These are phyloP conservation scores for Bergia sp. DNA, from an alignment of 92 coral and sea anemone species.

Conservation along the genomic window DNA sequence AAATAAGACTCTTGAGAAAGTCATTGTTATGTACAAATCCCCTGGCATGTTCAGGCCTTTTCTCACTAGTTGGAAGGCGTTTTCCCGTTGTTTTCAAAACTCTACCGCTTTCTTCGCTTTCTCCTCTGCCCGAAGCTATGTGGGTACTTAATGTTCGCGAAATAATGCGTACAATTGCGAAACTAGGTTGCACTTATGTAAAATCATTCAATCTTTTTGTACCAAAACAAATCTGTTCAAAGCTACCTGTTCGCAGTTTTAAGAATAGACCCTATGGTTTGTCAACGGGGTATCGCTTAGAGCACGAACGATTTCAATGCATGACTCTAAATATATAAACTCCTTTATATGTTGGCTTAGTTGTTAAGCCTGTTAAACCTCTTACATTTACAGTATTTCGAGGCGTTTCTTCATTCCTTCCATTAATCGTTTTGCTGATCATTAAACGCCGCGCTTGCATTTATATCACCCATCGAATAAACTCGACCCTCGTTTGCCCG, in stretches of 20 bases:
- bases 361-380: constrained; percentile 3
- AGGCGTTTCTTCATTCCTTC: background rate
- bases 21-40: background rate
- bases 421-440: constrained; percentile 19
- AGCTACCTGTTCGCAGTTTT: constrained; percentile 8
- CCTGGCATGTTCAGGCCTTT: background rate
- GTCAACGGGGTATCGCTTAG: background rate
- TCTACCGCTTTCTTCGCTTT: constrained; percentile 8
- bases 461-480: background rate
- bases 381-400: background rate
- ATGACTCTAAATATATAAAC: background rate
- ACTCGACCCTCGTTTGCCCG: background rate
- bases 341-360: background rate
- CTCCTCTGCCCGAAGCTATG: constrained; percentile 7
- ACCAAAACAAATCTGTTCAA: constrained; percentile 34
- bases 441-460: background rate
- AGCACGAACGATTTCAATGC: background rate
- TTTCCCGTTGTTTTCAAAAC: constrained; percentile 16
- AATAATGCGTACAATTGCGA: constrained; percentile 16
- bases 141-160: constrained; percentile 2
- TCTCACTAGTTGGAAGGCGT: background rate
- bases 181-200: constrained; percentile 13
- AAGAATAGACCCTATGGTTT: background rate
- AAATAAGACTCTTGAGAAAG: too few relatives aligned
- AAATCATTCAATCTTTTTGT: constrained; percentile 8